Conservation (phyloP, 2,113 vertebrate species). For the Leptobrachium ailaonicum region DNA sequence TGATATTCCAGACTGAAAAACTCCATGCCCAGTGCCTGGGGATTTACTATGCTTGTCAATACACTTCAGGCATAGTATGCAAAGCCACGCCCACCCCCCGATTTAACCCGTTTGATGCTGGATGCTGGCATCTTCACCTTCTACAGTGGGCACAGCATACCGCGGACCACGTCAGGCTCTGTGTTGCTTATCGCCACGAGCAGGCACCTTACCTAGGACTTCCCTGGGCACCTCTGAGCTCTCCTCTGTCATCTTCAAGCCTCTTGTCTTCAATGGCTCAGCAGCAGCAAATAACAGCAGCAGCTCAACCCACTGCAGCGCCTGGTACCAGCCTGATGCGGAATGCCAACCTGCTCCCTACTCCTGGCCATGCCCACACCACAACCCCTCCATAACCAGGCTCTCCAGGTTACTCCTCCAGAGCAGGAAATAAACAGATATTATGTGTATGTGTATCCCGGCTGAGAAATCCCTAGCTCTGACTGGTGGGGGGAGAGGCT, state of each 20-base stretch:
- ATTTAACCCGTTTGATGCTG: background rate
- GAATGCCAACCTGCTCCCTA: background rate
- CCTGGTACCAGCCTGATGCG: background rate
- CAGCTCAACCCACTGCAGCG: slow-evolving; percentile 12
- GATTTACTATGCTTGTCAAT: slow-evolving; percentile 1
- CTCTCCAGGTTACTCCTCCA: slow-evolving; percentile 6
- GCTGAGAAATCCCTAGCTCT: slow-evolving; percentile 44
- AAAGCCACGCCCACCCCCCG: slow-evolving; percentile 32
- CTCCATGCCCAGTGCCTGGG: background rate
- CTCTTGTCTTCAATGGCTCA: slow-evolving; percentile 49
- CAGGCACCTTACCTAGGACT: slow-evolving; percentile 78
- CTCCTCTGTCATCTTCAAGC: slow-evolving; percentile 80
- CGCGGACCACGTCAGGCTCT: background rate
- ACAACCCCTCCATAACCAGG: slow-evolving; percentile 28
- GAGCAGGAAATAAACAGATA: slow-evolving; percentile 32
- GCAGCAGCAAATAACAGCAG: slow-evolving; percentile 26
- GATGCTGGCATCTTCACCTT: background rate
- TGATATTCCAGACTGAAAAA: background rate
- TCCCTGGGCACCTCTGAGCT: slow-evolving; percentile 82
- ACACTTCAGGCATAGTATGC: background rate
- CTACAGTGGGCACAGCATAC: background rate
- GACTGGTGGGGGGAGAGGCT: slow-evolving; percentile 46
- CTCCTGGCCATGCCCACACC: slow-evolving; percentile 30
- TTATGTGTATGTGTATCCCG: slow-evolving; percentile 7
- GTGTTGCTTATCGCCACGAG: background rate